Evolutionary conservation across 2,113 vertebrate species (phyloP).

Genomic region (Cochlearius cochlearius): DNA sequence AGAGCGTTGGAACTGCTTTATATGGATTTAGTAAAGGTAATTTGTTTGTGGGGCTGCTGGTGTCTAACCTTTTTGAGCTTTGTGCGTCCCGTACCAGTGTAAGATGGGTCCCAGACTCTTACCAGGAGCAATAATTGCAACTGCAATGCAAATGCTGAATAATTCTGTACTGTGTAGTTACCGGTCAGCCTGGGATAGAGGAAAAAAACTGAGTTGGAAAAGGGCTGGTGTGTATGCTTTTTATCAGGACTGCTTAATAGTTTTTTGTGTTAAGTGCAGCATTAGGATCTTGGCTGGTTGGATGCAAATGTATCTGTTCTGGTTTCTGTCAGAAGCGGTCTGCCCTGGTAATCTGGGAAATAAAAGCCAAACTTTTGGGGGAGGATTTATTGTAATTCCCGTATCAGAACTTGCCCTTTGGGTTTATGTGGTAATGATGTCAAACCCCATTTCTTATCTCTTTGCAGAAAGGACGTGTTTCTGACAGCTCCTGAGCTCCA

Average conservation of each 20-base stretch:
- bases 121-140: neutral
- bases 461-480: neutral
- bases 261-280: neutral
- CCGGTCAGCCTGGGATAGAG: neutral
- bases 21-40: neutral
- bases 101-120: neutral
- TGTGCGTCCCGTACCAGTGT: fast-evolving
- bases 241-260: neutral
- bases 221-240: neutral
- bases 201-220: neutral
- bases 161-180: neutral
- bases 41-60: neutral
- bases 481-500: neutral
- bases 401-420: neutral
- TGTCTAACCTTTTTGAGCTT: neutral
- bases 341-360: neutral
- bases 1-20: neutral
- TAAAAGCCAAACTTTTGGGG: neutral
- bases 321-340: neutral
- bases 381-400: neutral
- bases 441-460: neutral
- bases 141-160: neutral
- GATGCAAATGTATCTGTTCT: neutral
- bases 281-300: neutral
- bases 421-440: neutral